Percentiles rank a stretch among this genome's conserved stretches.
phyloP scores from a whole-genome alignment of 1,140 invertebrate genomes.

The Brachystomella parvula region DNA sequence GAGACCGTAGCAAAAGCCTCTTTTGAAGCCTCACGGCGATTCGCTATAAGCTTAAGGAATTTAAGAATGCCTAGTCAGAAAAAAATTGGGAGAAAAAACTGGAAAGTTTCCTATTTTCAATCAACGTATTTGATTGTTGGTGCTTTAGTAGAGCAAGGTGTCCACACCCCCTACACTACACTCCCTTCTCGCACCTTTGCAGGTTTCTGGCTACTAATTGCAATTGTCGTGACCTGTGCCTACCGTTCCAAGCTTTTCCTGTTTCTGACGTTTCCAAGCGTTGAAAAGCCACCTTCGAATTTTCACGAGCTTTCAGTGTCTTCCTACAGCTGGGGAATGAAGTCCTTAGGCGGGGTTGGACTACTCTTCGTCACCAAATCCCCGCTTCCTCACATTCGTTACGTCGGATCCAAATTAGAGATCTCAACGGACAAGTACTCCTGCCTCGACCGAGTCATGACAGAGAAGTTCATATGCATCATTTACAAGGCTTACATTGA shows the following conservation, averaged over 20 bases:
- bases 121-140: conserved; percentile 27
- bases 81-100: conserved; percentile 1
- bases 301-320: conserved; percentile 22
- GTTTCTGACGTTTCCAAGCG: conserved; percentile 32
- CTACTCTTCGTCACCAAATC: conserved; percentile 32
- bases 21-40: no score
- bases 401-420: conserved; percentile 29
- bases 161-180: conserved; percentile 15
- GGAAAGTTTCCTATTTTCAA: conserved; percentile 17
- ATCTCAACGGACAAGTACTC: conserved; percentile 28
- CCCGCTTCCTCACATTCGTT: conserved; percentile 26
- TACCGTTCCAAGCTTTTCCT: conserved; percentile 34
- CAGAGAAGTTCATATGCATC: conserved; percentile 26
- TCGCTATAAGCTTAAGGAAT: no score
- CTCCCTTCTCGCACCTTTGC: conserved; percentile 18
- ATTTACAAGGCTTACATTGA: conserved; percentile 35
- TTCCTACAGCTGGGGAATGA: conserved; percentile 29
- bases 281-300: conserved; percentile 25
- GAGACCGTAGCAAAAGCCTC: no score
- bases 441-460: conserved; percentile 32
- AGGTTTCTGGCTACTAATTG: conserved; percentile 28
- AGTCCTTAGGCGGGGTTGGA: conserved; percentile 32
- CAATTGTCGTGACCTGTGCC: conserved; percentile 28
- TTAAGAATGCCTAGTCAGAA: no score
- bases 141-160: conserved; percentile 29